Percentiles rank a stretch among this genome's conserved stretches.
Conservation (phyloP, 2,797 vertebrate genomes). For the Tragopan temminckii region DNA sequence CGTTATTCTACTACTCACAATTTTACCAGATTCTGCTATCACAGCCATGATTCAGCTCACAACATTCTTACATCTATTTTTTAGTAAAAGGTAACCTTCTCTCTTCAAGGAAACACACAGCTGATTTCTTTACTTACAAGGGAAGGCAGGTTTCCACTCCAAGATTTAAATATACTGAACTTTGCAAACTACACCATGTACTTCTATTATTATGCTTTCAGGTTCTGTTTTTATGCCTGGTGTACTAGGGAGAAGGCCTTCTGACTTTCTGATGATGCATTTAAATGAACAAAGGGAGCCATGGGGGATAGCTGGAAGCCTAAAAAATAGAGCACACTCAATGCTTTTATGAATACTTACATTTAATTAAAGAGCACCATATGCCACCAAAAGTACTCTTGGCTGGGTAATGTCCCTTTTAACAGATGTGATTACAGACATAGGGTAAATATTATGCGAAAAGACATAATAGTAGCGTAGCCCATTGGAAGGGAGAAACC, state of each 20-base stretch:
- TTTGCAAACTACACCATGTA: background rate
- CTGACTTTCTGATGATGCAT: background rate
- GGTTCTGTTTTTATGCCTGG: background rate
- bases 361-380: conserved; percentile 50
- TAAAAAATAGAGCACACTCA: background rate
- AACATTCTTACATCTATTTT: background rate
- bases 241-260: background rate
- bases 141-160: background rate
- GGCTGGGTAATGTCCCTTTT: background rate
- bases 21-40: background rate
- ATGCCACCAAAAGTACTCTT: conserved; percentile 3
- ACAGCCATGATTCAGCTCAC: background rate
- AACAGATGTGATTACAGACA: conserved; percentile 35
- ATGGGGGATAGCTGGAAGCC: background rate
- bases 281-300: background rate
- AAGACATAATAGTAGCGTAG: background rate
- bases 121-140: background rate
- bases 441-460: conserved; percentile 26
- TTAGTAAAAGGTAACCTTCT: background rate
- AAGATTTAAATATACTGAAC: background rate
- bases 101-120: background rate
- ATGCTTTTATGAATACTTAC: background rate
- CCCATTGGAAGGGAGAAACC: background rate
- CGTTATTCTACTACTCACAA: background rate
- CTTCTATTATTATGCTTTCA: background rate